phyloP scores from a whole-genome alignment of 1,140 invertebrate species.

The Gryllus bimaculatus region DNA sequence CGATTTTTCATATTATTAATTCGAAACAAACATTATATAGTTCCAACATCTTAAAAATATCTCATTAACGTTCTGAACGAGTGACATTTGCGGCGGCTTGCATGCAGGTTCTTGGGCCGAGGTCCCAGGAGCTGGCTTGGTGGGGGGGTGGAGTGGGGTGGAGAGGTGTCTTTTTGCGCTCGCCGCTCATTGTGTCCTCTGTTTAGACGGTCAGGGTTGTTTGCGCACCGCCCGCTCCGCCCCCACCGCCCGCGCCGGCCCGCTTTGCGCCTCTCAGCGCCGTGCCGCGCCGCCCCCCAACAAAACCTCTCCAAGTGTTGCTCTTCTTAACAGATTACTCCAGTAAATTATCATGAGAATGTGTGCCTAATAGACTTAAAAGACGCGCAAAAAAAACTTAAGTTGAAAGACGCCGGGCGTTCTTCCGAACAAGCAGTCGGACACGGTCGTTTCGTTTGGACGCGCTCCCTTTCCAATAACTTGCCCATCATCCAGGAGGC shows the following conservation, averaged over 20 bases:
- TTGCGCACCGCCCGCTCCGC: background rate
- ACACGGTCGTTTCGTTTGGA: background rate
- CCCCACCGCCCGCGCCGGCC: background rate
- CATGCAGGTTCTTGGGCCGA: too few relatives aligned
- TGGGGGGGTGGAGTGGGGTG: too few relatives aligned
- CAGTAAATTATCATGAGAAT: slow-evolving; percentile 1
- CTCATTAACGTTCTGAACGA: too few relatives aligned
- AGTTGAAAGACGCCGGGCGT: background rate
- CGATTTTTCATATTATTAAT: too few relatives aligned
- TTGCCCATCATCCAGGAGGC: background rate
- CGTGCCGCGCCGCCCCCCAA: too few relatives aligned
- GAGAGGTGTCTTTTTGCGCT: background rate
- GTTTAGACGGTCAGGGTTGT: background rate
- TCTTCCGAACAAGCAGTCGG: background rate
- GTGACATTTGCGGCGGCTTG: too few relatives aligned
- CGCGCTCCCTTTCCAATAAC: background rate
- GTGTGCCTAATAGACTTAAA: slow-evolving; percentile 4
- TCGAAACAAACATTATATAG: too few relatives aligned
- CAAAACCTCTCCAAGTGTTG: background rate
- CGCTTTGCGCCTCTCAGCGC: background rate
- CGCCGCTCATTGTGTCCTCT: background rate
- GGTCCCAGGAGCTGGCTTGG: too few relatives aligned
- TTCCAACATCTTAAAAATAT: too few relatives aligned
- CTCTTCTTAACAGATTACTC: background rate
- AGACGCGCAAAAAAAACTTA: background rate